Percentiles rank a stretch among this genome's conserved stretches.
phyloP scores from a whole-genome alignment of 2,888 invertebrate genomes.

The Gastracanthus pulcherrimus region DNA sequence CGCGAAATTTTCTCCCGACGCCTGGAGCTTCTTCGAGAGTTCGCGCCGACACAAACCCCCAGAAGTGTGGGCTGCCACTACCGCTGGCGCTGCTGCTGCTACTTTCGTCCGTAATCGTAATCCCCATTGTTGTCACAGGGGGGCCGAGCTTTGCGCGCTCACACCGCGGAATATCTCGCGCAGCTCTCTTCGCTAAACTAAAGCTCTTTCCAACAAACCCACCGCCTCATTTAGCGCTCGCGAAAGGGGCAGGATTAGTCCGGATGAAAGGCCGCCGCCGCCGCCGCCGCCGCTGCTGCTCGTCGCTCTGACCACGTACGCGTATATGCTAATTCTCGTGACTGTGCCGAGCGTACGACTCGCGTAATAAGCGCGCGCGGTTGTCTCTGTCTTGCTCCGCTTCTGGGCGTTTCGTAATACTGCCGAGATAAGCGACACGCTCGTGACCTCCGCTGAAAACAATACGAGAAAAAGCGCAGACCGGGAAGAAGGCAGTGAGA shows the following conservation, averaged over 20 bases:
- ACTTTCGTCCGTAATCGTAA: conserved; percentile 50
- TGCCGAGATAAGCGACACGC: conserved; percentile 24
- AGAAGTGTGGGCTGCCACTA: no score
- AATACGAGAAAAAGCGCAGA: conserved; percentile 38
- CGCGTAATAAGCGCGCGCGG: conserved; percentile 63
- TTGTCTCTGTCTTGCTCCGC: neutral
- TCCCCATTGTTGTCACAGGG: conserved; percentile 49
- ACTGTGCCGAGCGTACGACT: conserved; percentile 38
- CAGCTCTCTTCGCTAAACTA: conserved; percentile 62
- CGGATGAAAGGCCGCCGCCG: conserved; percentile 71
- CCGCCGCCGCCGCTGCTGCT: conserved; percentile 72
- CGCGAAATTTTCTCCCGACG: conserved; percentile 8
- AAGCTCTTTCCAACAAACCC: conserved; percentile 77
- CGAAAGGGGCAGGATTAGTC: conserved; percentile 72
- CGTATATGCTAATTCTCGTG: conserved; percentile 70
- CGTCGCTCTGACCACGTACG: conserved; percentile 74
- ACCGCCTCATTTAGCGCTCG: conserved; percentile 75
- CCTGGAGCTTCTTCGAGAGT: neutral
- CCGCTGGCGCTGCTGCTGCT: neutral
- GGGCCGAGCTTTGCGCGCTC: neutral
- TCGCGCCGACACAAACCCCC: neutral
- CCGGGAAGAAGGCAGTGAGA: neutral
- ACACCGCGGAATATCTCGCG: neutral
- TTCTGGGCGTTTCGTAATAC: no score
- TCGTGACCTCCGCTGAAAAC: neutral